Conservation (phyloP, 2,797 vertebrate species). For the Premnoplex brunnescens region DNA sequence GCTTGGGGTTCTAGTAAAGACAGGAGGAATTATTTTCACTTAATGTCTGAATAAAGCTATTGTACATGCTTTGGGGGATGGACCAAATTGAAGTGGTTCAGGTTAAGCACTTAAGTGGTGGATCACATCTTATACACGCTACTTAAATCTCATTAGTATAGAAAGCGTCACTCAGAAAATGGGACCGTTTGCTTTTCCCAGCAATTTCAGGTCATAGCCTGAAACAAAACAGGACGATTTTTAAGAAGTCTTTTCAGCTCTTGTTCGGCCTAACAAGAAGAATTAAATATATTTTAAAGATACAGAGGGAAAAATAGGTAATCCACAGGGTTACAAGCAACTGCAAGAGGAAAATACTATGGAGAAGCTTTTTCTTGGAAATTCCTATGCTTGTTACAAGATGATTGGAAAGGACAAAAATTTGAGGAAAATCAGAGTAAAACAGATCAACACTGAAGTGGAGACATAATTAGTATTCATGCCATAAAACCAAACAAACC, state of each 20-base stretch:
- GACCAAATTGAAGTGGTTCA: neutral
- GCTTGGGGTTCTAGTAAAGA: neutral
- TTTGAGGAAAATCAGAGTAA: neutral
- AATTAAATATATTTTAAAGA: neutral
- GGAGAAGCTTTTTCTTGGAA: neutral
- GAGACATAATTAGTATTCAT: conserved; percentile 1
- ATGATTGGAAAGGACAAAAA: neutral
- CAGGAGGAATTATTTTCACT: neutral
- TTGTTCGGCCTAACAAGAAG: neutral
- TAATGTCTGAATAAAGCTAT: neutral
- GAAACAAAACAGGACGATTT: neutral
- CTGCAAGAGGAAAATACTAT: neutral
- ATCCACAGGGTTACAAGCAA: neutral
- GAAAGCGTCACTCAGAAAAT: neutral
- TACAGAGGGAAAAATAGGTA: neutral
- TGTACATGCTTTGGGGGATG: neutral
- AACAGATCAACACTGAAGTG: neutral
- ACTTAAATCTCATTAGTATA: neutral
- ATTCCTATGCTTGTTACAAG: neutral
- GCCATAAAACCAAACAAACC: neutral
- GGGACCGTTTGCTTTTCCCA: neutral
- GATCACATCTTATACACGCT: neutral
- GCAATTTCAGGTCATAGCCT: neutral
- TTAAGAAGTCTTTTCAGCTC: neutral
- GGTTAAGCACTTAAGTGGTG: neutral